Evolutionary conservation across 2,888 invertebrate genomes (phyloP), one percentile per base, ranked within the genome.

Genomic region (Gandaritis pyraliata): DNA sequence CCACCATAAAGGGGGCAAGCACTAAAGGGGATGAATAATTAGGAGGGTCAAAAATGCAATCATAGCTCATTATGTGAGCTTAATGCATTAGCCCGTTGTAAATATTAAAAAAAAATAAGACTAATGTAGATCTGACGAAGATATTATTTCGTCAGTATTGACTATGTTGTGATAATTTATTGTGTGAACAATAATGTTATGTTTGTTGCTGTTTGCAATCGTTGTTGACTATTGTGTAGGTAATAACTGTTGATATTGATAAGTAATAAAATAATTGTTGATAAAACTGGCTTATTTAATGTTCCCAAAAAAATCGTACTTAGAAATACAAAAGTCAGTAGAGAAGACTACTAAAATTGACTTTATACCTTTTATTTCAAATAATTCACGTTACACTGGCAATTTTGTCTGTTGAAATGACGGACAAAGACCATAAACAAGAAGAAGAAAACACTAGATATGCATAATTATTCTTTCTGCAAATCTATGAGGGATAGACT

Each of bases 1-100:
- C 88, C 95, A 95, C 83, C 94, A 94, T 78, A 90, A 91, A 71
- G 91, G 92, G 70, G 88, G 90, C 81, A 90, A 93, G 76, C 92
- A 93, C 83, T 93, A 91, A 88, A 74, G 51, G 41, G 55, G 30
- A 55, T 33, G 53, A 56, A 39, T 47, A 23, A 23, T 23, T 2
- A 23, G 15, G 41, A 50, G 46, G 23, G 45, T 48, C 30, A 13
- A 50, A 45, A 29, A 45, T 55, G 66, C 66, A 68, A 73, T 68
- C 57, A 82, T 74, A 83, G 76, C 83, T 80, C 81, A 74, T 72
- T 47, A 10, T 81, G 76, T 76, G 78, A 77, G 82, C 75, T 65
- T 53, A 69, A 74, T 70, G 58, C 62, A 65, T 54, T 64, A 16
- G 66, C 64, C 65, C 70, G 69, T 73, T 87, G 88, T 88, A 90